Base-by-base conservation (phyloP, 2,888 invertebrate species). In the Calameuta idolon region DNA sequence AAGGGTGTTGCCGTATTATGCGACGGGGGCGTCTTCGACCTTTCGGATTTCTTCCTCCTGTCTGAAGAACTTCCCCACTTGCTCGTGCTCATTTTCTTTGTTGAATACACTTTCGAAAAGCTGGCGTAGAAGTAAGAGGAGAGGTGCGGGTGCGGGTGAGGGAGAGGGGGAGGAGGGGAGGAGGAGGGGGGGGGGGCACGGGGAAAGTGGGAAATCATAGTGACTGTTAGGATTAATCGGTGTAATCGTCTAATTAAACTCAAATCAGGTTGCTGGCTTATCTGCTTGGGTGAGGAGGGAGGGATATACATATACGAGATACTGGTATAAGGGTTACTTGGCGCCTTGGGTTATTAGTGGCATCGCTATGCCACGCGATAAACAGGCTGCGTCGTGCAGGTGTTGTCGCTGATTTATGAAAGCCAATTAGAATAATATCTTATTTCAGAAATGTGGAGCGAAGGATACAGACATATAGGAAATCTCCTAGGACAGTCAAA, bases 351-450 rank as follows among this genome's bases (percentile, higher is more conserved):
- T 87, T 85, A 82, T 84, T 83, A 85, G 87, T 85, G 81, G 86
- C 84, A 85, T 84, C 40, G 40, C 40, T 40, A 40, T 15, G 15
- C 40, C 40, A 83, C 85, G 86, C 87, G 87, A 90, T 90, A 90
- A 91, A 91, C 89, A 90, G 89, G 84, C 83, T 84, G 84, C 86
- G 86, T 87, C 83, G 87, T 89, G 90, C 91, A 91, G 90, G 90
- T 91, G 91, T 90, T 91, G 91, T 91, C 90, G 87, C 87, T 91
- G 91, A 91, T 91, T 91, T 91, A 91, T 89, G 89, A 83, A 80
- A 79, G 89, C 91, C 89, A 91, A 91, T 91, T 91, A 91, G 90
- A 91, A 89, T 87, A 87, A 87, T 86, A 87, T 88, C 90, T 90
- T 90, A 91, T 91, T 90, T 89, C 30, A 15, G 40, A 40, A 40